phyloP scores from a whole-genome alignment of 2,888 invertebrate genomes.

The Abrostola tripartita region DNA sequence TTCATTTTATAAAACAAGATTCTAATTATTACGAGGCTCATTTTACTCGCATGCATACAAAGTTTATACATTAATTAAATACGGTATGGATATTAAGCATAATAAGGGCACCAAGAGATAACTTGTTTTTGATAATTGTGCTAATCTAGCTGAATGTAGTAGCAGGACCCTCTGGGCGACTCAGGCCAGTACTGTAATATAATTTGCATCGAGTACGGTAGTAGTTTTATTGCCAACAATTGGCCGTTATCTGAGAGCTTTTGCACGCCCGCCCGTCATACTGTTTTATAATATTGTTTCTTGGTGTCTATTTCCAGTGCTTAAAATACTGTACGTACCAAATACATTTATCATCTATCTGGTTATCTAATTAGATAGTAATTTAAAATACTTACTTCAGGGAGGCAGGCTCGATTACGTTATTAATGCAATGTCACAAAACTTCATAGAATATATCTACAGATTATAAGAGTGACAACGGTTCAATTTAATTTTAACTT shows the following conservation, averaged over 20 bases:
- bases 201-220: slow-evolving; percentile 77
- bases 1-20: slow-evolving; percentile 12
- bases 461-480: slow-evolving; percentile 44
- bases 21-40: not conserved
- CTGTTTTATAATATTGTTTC: slow-evolving; percentile 71
- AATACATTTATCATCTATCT: too few relatives aligned
- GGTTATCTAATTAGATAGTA: too few relatives aligned
- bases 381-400: too few relatives aligned
- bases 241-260: slow-evolving; percentile 74
- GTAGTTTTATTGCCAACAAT: slow-evolving; percentile 80
- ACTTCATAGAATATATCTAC: not conserved
- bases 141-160: slow-evolving; percentile 63
- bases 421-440: too few relatives aligned
- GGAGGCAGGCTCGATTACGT: too few relatives aligned
- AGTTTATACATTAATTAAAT: slow-evolving; percentile 10
- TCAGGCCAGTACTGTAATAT: slow-evolving; percentile 68
- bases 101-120: slow-evolving; percentile 39
- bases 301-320: slow-evolving; percentile 51
- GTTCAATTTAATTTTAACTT: slow-evolving; percentile 79
- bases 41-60: not conserved
- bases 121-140: slow-evolving; percentile 71
- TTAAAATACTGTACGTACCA: not conserved
- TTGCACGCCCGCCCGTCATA: slow-evolving; percentile 74
- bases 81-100: slow-evolving; percentile 20
- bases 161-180: slow-evolving; percentile 64